Percentiles rank a stretch among this genome's conserved stretches.
Evolutionary conservation across 2,888 invertebrate species (phyloP).

Genomic region (Aricia artaxerxes): DNA sequence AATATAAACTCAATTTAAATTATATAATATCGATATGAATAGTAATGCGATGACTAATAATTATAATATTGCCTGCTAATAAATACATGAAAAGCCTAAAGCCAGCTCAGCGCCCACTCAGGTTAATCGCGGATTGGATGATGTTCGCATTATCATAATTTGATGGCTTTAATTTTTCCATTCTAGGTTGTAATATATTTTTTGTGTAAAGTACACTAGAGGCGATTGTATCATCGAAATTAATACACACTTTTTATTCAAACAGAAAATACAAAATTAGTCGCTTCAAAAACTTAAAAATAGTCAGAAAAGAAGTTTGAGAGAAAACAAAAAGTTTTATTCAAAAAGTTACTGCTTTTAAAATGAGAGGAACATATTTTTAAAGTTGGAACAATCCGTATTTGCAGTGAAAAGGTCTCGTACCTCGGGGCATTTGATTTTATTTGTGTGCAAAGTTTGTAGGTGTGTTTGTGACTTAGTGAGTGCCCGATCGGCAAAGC

Average conservation of each 20-base stretch:
- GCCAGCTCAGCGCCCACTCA: background rate
- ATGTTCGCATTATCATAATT: slow-evolving; percentile 7
- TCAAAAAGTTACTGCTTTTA: background rate
- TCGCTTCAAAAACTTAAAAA: background rate
- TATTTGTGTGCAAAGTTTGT: slow-evolving; percentile 35
- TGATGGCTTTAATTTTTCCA: slow-evolving; percentile 1
- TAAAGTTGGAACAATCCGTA: slow-evolving; percentile 31
- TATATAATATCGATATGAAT: background rate
- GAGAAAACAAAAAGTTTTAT: background rate
- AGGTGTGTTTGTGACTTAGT: slow-evolving; percentile 34
- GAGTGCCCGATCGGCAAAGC: slow-evolving; percentile 37
- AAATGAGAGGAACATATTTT: slow-evolving; percentile 1
- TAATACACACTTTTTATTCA: no score
- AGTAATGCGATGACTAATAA: background rate
- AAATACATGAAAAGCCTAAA: background rate
- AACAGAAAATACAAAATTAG: background rate
- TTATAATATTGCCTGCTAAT: slow-evolving; percentile 9
- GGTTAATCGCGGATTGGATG: background rate
- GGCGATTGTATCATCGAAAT: background rate
- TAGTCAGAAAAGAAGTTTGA: background rate
- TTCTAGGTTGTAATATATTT: no score
- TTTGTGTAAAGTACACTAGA: background rate
- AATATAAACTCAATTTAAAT: background rate
- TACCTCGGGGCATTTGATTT: slow-evolving; percentile 31
- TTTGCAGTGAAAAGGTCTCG: slow-evolving; percentile 27